These are phyloP conservation scores for Erpobdella octoculata DNA, from an alignment of 2,888 invertebrate species.

Conservation along the genomic window DNA sequence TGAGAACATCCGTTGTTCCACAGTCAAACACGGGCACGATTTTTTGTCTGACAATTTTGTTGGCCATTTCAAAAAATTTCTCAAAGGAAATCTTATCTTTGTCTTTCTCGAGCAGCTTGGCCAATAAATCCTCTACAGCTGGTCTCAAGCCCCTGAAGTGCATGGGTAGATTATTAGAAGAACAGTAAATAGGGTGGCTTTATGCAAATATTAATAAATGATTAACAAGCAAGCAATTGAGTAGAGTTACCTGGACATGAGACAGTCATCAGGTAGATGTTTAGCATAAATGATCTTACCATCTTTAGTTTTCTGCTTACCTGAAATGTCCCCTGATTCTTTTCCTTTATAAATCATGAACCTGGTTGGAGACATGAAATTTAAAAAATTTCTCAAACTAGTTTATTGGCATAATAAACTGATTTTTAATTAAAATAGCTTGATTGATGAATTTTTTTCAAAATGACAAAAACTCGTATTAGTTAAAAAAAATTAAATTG, in stretches of 20 bases:
- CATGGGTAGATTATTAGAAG: too few species aligned
- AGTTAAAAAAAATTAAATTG: too few species aligned
- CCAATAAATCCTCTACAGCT: constrained; percentile 1
- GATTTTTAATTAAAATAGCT: too few species aligned
- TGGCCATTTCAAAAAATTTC: constrained; percentile 79
- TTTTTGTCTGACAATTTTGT: constrained; percentile 59
- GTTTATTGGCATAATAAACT: too few species aligned
- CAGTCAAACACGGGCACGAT: constrained; percentile 10
- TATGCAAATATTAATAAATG: too few species aligned
- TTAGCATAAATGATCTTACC: constrained; percentile 6
- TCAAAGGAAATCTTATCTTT: constrained; percentile 79
- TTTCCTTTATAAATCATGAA: constrained; percentile 86
- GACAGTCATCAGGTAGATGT: constrained; percentile 8
- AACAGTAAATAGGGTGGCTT: too few species aligned
- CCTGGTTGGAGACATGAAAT: too few species aligned
- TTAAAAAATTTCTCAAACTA: too few species aligned
- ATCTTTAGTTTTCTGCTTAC: constrained; percentile 61
- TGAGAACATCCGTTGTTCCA: neutral
- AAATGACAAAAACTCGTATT: too few species aligned
- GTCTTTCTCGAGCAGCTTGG: constrained; percentile 10
- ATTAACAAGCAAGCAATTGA: too few species aligned
- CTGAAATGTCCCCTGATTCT: constrained; percentile 79
- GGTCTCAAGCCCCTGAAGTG: constrained; percentile 21
- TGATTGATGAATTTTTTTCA: too few species aligned
- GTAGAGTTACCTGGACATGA: constrained; percentile 9